Evolutionary conservation across 2,113 vertebrate genomes (phyloP).

Genomic region (Callipepla squamata): DNA sequence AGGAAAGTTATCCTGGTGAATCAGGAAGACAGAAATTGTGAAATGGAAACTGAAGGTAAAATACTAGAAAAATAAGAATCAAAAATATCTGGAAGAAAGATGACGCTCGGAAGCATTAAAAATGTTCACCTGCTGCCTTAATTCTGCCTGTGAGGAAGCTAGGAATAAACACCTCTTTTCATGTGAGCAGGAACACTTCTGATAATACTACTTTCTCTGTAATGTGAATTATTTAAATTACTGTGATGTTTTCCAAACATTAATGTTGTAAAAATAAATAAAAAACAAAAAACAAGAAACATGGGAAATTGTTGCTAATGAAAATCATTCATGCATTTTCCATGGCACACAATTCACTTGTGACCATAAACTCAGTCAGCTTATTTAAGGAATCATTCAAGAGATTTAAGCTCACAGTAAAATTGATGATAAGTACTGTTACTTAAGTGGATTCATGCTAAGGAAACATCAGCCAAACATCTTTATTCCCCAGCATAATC

Average conservation of each 20-base stretch:
- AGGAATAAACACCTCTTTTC: not conserved
- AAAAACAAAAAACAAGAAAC: not conserved
- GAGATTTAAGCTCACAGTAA: not conserved
- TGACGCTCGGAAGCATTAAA: not conserved
- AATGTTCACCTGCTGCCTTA: fast-evolving
- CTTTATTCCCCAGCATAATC: not conserved
- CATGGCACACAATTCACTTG: not conserved
- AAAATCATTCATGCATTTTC: not conserved
- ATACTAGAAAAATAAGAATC: not conserved
- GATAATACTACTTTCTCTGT: not conserved
- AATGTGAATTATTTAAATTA: not conserved
- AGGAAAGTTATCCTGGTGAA: conserved; percentile 93
- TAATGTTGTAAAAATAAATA: not conserved
- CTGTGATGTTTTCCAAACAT: not conserved
- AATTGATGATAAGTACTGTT: not conserved
- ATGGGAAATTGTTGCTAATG: not conserved
- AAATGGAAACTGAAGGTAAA: not conserved
- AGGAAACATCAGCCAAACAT: not conserved
- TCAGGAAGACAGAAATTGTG: conserved; percentile 21
- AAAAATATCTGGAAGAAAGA: not conserved
- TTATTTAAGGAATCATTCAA: not conserved
- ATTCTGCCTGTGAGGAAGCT: not conserved
- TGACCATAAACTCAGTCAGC: not conserved
- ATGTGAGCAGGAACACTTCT: not conserved
- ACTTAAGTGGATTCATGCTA: not conserved